phyloP scores from a whole-genome alignment of 2,113 vertebrate genomes.

The Notiomystis cincta region DNA sequence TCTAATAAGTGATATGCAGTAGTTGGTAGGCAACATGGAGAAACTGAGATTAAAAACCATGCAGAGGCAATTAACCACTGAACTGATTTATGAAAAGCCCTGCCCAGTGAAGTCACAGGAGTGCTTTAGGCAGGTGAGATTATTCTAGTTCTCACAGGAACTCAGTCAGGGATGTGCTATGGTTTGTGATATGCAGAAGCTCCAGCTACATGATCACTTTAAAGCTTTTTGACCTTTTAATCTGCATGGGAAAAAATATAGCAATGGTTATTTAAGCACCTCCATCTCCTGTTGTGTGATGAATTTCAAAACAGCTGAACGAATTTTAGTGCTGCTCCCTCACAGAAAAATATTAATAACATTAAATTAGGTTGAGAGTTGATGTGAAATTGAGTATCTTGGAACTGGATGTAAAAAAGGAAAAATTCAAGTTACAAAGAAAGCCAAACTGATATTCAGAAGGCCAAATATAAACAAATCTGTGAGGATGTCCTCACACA shows the following conservation, averaged over 20 bases:
- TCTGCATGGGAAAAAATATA: not conserved
- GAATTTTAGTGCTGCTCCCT: not conserved
- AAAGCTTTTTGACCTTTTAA: constrained; percentile 25
- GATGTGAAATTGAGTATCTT: not conserved
- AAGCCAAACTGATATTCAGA: not conserved
- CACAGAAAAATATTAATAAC: not conserved
- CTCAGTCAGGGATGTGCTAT: not conserved
- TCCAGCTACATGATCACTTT: not conserved
- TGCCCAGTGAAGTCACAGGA: not conserved
- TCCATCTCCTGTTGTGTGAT: not conserved
- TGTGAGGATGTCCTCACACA: not conserved
- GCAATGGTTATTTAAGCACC: not conserved
- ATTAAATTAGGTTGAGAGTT: not conserved
- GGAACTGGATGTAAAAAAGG: not conserved
- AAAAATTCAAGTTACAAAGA: not conserved
- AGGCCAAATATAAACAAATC: not conserved
- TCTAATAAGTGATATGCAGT: not conserved
- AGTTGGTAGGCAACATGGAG: not conserved
- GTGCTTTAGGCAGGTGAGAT: not conserved
- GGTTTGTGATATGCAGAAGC: not conserved
- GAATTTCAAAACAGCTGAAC: not conserved
- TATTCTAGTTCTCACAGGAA: not conserved
- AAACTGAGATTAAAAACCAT: not conserved
- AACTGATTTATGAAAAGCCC: not conserved
- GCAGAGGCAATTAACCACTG: not conserved